Base-by-base conservation (phyloP, 1,140 invertebrate genomes). In the Drosophila nikananu region DNA sequence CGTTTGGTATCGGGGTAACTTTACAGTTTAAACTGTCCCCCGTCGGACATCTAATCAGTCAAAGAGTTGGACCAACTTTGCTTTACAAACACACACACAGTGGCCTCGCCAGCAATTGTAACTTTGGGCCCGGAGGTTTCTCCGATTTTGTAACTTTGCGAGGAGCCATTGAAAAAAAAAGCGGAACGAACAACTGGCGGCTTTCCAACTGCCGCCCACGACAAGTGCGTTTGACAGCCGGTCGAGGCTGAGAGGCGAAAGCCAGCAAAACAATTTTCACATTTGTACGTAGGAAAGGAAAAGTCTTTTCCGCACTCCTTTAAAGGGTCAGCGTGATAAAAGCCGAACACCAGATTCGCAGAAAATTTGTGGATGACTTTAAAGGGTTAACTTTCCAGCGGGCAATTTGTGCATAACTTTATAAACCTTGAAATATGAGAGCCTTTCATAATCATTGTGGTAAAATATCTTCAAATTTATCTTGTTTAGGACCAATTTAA, bases 251-350 rank as follows among this genome's bases (percentile, higher is more conserved):
- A 77, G 67, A 66, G 74, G 39, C 46, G 13, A 54, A 87, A 75
- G 84, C 84, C 55, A 63, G 83, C 80, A 80, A 75, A 87, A 84
- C 81, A 84, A 90, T 89, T 89, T 87, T 71, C 84, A 78, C 77
- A 75, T 67, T 64, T 80, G 71, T 62, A 23, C 46, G 25, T 35
- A 57, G 23, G 25, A 78, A 67, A 66, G 23, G 35, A 54, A 55
- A 46, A 57, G 63, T 23, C 13, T 17, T 49, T 21, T 60, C n/a
- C 10, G 7, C 25, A 54, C 48, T n/a, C 25, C 9, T 12, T 10
- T 19, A 23, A 52, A 39, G 54, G 64, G 64, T 30, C 41, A 70
- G 15, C 15, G n/a, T 48, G 32, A 59, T 57, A 25, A 48, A 12
- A 15, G 17, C 32, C 32, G 30, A 21, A 23, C 19, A n/a, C 9